These are phyloP conservation scores for Euphonia xanthogaster DNA, from an alignment of 2,797 vertebrate genomes.

Conservation along the genomic window DNA sequence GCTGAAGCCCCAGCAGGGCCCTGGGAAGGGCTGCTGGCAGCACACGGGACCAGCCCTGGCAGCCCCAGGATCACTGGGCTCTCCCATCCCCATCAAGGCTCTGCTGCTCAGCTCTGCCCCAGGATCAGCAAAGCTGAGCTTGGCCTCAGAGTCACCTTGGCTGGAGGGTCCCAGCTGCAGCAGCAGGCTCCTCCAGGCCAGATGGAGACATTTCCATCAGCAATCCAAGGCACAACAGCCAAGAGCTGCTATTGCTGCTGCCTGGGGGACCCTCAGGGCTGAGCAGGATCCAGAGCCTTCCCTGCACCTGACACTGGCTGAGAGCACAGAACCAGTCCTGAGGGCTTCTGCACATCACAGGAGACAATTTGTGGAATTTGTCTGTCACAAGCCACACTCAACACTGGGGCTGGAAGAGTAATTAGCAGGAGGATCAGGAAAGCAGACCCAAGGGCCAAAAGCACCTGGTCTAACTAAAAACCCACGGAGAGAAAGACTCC, in stretches of 20 bases:
- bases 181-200: neutral
- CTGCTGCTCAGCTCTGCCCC: neutral
- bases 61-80: neutral
- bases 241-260: neutral
- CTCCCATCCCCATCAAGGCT: neutral
- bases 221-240: neutral
- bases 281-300: neutral
- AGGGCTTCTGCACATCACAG: neutral
- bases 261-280: neutral
- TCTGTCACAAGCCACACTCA: neutral
- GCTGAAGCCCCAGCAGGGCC: neutral
- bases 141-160: constrained; percentile 19
- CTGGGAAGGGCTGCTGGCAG: neutral
- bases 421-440: neutral
- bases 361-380: neutral
- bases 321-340: neutral
- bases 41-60: neutral
- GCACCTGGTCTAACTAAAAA: neutral
- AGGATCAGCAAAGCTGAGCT: neutral
- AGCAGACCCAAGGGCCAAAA: neutral
- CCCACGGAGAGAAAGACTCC: neutral
- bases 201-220: neutral
- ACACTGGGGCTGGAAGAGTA: neutral
- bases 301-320: neutral
- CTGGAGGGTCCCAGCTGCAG: neutral